A percentile compares a stretch with the other conserved stretches of the same genome.
These are phyloP conservation scores for Armadillidium nasatum DNA, from an alignment of 1,140 invertebrate genomes.

Conservation along the genomic window DNA sequence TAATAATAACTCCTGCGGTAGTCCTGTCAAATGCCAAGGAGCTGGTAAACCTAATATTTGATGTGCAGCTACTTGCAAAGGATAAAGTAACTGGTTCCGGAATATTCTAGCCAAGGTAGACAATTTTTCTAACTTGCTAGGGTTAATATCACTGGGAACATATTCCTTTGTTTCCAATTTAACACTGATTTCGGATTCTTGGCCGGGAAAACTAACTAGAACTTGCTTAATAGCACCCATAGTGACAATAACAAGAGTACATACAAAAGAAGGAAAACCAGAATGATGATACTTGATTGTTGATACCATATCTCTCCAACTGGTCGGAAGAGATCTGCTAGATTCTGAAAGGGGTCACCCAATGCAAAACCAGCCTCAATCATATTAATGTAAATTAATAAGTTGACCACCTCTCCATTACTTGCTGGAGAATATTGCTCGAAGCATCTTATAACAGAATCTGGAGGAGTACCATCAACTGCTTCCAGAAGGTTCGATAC, in stretches of 20 bases:
- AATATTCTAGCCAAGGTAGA: conserved; percentile 32
- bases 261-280: conserved; percentile 28
- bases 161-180: conserved; percentile 31
- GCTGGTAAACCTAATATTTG: conserved; percentile 36
- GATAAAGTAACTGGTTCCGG: conserved; percentile 33
- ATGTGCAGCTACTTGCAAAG: conserved; percentile 39
- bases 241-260: conserved; percentile 36
- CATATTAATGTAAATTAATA: conserved; percentile 39
- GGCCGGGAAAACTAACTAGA: conserved; percentile 35
- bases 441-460: neutral
- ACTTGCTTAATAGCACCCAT: conserved; percentile 41
- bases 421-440: conserved; percentile 26
- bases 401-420: conserved; percentile 32
- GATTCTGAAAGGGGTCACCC: neutral
- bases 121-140: conserved; percentile 1
- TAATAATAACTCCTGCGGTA: conserved; percentile 38
- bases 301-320: conserved; percentile 37
- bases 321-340: neutral
- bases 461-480: neutral
- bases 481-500: neutral
- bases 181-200: conserved; percentile 39
- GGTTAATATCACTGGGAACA: conserved; percentile 2
- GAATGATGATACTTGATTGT: conserved; percentile 31
- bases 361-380: conserved; percentile 35
- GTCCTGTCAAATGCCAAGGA: conserved; percentile 39